These are phyloP conservation scores for Tachypleus tridentatus DNA, from an alignment of 1,140 invertebrate genomes.

Conservation along the genomic window DNA sequence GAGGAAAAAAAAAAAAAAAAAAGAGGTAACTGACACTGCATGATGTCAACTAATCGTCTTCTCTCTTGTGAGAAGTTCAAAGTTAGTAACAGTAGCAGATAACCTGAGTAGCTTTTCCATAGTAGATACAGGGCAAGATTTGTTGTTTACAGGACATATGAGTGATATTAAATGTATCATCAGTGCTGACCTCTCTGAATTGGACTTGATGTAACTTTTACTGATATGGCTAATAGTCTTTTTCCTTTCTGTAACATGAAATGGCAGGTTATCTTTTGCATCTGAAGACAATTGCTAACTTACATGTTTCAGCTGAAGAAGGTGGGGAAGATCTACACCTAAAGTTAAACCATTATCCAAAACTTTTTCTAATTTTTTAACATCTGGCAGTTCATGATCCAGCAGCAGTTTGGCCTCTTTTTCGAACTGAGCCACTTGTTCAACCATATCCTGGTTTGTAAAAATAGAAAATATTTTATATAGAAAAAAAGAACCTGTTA, in stretches of 20 bases:
- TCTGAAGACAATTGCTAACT: slow-evolving; percentile 15
- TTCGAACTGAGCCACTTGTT: slow-evolving; percentile 35
- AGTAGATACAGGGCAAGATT: neutral
- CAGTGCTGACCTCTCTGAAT: neutral
- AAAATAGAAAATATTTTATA: too few relatives aligned
- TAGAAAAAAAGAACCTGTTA: too few relatives aligned
- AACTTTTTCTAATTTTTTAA: slow-evolving; percentile 52
- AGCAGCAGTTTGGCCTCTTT: slow-evolving; percentile 37
- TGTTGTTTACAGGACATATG: neutral
- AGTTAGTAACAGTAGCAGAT: too few relatives aligned
- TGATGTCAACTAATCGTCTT: too few relatives aligned
- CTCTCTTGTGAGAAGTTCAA: too few relatives aligned
- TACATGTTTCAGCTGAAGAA: slow-evolving; percentile 60
- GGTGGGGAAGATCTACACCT: slow-evolving; percentile 72
- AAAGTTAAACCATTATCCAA: slow-evolving; percentile 61
- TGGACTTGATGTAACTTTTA: neutral
- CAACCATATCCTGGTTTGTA: slow-evolving; percentile 36
- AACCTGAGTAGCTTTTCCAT: too few relatives aligned
- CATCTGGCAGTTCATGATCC: slow-evolving; percentile 41
- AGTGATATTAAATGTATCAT: neutral
- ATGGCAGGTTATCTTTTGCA: neutral
- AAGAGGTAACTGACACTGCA: too few relatives aligned
- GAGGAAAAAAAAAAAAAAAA: too few relatives aligned
- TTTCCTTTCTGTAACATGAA: neutral
- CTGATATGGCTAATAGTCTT: too few relatives aligned